Conservation (phyloP, 2,113 vertebrate species). For the Saguinus imperator region DNA sequence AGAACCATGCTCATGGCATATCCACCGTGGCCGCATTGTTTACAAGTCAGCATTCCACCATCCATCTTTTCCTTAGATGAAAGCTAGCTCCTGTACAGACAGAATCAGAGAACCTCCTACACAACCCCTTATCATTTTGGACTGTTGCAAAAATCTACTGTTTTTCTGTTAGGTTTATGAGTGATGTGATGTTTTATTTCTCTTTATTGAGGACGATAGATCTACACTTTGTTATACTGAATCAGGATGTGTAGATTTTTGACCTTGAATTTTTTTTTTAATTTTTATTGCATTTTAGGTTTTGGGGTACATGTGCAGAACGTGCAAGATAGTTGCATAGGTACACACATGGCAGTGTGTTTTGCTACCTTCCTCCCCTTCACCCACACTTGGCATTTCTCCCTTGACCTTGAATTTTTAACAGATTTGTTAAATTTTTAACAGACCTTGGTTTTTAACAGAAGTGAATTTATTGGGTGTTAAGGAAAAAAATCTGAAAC, state of each 20-base stretch:
- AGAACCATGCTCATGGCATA: not conserved
- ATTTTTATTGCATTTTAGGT: no score
- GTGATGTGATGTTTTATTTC: not conserved
- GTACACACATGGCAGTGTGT: no score
- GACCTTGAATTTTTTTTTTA: no score
- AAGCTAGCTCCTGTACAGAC: not conserved
- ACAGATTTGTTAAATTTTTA: no score
- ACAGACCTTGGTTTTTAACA: not conserved
- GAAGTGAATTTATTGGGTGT: conserved; percentile 3
- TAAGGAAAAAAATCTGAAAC: conserved; percentile 22
- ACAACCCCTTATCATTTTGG: not conserved
- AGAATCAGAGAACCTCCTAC: not conserved
- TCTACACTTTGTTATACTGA: not conserved
- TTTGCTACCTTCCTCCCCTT: no score
- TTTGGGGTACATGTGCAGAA: no score
- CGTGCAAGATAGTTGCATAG: no score
- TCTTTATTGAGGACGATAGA: not conserved
- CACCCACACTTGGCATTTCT: no score
- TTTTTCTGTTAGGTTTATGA: not conserved
- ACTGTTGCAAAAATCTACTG: not conserved
- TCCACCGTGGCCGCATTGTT: not conserved
- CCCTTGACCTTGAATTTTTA: no score
- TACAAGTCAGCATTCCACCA: not conserved
- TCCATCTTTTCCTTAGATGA: conserved; percentile 52
- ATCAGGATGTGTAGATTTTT: not conserved